Evolutionary conservation across 2,888 invertebrate genomes (phyloP).

Genomic region (Synanthedon andrenaeformis): DNA sequence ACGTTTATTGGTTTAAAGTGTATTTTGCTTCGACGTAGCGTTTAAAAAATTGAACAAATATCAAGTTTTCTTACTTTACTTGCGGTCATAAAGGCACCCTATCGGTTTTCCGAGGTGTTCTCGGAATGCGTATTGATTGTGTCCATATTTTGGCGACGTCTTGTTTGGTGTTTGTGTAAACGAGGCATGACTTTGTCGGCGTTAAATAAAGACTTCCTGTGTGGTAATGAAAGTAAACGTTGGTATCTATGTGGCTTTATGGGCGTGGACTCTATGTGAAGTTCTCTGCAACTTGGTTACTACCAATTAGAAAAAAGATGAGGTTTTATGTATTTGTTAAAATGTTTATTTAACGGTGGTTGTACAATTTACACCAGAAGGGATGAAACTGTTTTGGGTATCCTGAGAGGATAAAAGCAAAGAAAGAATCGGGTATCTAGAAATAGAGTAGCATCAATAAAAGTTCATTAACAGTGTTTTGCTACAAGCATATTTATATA

Average conservation of each 20-base stretch:
- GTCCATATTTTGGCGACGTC: constrained; percentile 38
- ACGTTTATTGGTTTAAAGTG: background rate
- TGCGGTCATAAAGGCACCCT: constrained; percentile 42
- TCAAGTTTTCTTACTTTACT: constrained; percentile 1
- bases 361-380: no score
- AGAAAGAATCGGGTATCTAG: no score
- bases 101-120: constrained; percentile 55
- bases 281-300: constrained; percentile 2
- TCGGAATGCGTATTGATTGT: constrained; percentile 38
- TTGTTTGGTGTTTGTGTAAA: constrained; percentile 29
- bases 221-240: constrained; percentile 9
- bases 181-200: constrained; percentile 37
- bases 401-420: no score
- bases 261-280: constrained; percentile 1
- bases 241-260: constrained; percentile 1
- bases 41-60: background rate
- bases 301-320: background rate
- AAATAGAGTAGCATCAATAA: no score
- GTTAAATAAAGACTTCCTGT: constrained; percentile 55
- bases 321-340: no score
- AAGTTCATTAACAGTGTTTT: no score
- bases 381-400: no score
- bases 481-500: no score
- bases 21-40: background rate
- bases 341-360: no score